These are phyloP conservation scores for Phalloptychus januarius DNA, from an alignment of 2,797 vertebrate species.

Conservation along the genomic window DNA sequence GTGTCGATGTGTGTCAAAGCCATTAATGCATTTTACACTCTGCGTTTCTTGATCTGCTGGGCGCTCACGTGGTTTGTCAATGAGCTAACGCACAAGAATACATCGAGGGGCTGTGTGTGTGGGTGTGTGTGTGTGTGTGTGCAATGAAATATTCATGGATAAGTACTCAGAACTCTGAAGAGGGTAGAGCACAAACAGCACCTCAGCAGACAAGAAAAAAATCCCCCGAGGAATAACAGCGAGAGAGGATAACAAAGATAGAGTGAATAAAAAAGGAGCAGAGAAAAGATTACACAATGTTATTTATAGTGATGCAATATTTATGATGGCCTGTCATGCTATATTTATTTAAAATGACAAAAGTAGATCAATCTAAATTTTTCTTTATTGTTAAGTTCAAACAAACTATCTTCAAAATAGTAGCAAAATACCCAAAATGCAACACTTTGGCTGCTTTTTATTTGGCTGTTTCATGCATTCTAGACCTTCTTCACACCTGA, in stretches of 20 bases:
- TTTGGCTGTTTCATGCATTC: not conserved
- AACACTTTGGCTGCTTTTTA: not conserved
- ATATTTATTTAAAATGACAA: not conserved
- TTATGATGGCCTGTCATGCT: conserved; percentile 8
- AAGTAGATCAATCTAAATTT: conserved; percentile 11
- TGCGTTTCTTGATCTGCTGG: conserved; percentile 5
- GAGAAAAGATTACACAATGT: conserved; percentile 19
- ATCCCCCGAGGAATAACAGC: conserved; percentile 49
- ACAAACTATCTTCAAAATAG: not conserved
- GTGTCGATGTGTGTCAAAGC: conserved; percentile 22
- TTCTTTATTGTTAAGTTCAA: conserved; percentile 11
- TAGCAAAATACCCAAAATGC: not conserved
- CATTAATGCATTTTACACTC: conserved; percentile 36
- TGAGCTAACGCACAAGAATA: conserved; percentile 56
- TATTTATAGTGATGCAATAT: conserved; percentile 48
- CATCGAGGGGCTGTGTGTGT: conserved; percentile 45
- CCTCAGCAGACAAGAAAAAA: conserved; percentile 56
- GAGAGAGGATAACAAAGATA: conserved; percentile 34
- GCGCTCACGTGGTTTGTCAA: conserved; percentile 38
- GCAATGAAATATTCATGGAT: conserved; percentile 75
- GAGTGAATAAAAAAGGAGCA: conserved; percentile 33
- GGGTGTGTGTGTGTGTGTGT: conserved; percentile 22
- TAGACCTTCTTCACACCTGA: not conserved
- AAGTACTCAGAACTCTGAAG: conserved; percentile 69
- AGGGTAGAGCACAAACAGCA: conserved; percentile 64